Conservation (phyloP, 2,888 invertebrate species). For the Mythimna impura region DNA sequence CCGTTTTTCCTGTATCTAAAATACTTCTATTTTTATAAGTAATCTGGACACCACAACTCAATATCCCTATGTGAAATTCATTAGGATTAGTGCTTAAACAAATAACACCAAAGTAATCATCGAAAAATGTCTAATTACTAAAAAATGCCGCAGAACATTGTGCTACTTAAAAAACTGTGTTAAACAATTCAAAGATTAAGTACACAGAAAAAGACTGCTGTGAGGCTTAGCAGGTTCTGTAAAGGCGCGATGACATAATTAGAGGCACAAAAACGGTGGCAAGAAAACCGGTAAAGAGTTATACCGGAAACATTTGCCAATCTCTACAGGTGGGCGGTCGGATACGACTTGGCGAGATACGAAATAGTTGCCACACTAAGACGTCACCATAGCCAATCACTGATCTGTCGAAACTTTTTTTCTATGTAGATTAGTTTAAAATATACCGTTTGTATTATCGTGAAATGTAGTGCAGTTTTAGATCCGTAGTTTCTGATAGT, state of each 20-base stretch:
- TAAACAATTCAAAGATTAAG: slow-evolving; percentile 44
- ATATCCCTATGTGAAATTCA: not conserved
- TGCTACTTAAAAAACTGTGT: slow-evolving; percentile 46
- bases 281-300: slow-evolving; percentile 78
- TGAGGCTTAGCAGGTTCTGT: slow-evolving; percentile 45
- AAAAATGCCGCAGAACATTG: not conserved
- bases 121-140: not conserved
- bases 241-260: slow-evolving; percentile 76
- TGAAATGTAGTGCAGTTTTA: not conserved
- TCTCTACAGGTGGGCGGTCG: slow-evolving; percentile 76
- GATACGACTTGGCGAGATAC: slow-evolving; percentile 60
- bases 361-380: slow-evolving; percentile 68
- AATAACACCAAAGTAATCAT: slow-evolving; percentile 11
- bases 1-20: slow-evolving; percentile 13
- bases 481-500: slow-evolving; percentile 23
- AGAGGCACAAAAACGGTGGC: slow-evolving; percentile 69
- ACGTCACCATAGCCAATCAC: slow-evolving; percentile 54
- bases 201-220: slow-evolving; percentile 37
- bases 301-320: slow-evolving; percentile 85
- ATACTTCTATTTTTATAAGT: not conserved
- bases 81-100: slow-evolving; percentile 18
- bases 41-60: not conserved
- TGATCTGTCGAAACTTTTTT: slow-evolving; percentile 47
- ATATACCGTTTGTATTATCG: slow-evolving; percentile 8
- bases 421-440: slow-evolving; percentile 22